Conservation (phyloP, 2,888 invertebrate species). For the Ophioninae sp. region DNA sequence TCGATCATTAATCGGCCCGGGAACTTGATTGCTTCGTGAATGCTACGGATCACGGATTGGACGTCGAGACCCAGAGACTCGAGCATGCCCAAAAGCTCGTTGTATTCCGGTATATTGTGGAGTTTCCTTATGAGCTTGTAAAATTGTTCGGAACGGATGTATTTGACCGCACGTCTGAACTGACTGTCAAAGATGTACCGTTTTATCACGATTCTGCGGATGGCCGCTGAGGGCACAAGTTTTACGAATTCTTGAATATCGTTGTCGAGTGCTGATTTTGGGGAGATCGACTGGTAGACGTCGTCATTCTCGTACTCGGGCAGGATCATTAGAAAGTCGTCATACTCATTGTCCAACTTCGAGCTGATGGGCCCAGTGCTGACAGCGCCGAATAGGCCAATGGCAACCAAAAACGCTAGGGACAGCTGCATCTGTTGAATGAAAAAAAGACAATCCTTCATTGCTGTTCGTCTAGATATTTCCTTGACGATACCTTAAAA, state of each 20-base stretch:
- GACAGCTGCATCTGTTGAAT: conserved; percentile 65
- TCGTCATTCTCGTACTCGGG: conserved; percentile 31
- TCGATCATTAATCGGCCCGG: neutral
- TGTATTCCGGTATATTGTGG: conserved; percentile 70
- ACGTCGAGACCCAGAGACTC: conserved; percentile 66
- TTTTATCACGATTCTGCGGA: conserved; percentile 45
- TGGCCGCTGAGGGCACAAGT: conserved; percentile 57
- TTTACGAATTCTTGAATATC: conserved; percentile 53
- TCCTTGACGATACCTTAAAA: neutral
- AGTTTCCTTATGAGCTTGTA: conserved; percentile 66
- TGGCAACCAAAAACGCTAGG: conserved; percentile 61
- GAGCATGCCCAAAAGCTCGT: conserved; percentile 66
- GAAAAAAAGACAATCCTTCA: neutral
- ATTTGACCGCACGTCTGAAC: conserved; percentile 65
- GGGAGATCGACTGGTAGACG: neutral
- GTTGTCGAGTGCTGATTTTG: neutral
- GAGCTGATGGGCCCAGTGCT: conserved; percentile 52
- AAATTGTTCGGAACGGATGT: conserved; percentile 67
- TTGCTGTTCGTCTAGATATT: neutral
- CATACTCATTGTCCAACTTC: conserved; percentile 52
- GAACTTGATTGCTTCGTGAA: conserved; percentile 68
- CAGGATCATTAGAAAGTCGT: conserved; percentile 61
- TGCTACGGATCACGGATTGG: conserved; percentile 35
- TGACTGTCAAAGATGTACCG: conserved; percentile 69
- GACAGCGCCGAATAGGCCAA: conserved; percentile 60